A percentile compares a stretch with the other conserved stretches of the same genome.
Conservation (phyloP, 2,888 invertebrate species). For the Tuta absoluta region DNA sequence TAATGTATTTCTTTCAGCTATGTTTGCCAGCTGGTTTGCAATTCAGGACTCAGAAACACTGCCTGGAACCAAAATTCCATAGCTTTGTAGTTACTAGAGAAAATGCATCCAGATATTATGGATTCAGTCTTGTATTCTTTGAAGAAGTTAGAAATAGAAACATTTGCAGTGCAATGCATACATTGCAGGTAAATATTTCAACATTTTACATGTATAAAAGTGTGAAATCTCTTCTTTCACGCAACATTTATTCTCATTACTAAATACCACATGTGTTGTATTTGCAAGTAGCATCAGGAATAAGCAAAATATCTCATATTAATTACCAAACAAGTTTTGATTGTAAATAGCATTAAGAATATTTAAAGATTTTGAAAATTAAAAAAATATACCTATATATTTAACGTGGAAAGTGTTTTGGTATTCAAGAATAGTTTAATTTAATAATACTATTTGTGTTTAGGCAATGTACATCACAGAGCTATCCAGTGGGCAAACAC, state of each 20-base stretch:
- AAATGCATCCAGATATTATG: conserved; percentile 97
- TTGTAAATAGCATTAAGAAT: too few species aligned
- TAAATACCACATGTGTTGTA: background rate
- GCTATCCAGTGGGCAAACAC: conserved; percentile 89
- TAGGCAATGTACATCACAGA: conserved; percentile 95
- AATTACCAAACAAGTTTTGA: background rate
- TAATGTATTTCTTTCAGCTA: conserved; percentile 82
- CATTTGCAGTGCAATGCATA: conserved; percentile 97
- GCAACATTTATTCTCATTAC: background rate
- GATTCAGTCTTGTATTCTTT: conserved; percentile 96
- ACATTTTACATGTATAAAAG: too few species aligned
- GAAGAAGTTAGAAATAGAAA: conserved; percentile 96
- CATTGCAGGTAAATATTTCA: conserved; percentile 86
- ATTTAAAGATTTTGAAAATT: too few species aligned
- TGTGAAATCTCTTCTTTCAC: background rate
- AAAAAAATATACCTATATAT: too few species aligned
- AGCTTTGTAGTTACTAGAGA: conserved; percentile 98
- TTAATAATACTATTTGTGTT: conserved; percentile 41
- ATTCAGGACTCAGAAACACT: conserved; percentile 97
- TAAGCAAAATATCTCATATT: background rate
- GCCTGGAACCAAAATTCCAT: conserved; percentile 93
- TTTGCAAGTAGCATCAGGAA: background rate
- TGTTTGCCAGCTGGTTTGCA: conserved; percentile 96
- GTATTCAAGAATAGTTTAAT: background rate
- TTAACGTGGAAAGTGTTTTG: too few species aligned